Conservation (phyloP, 30 jellyfish, hydroid and myxozoan genomes). For the Hydractinia echinata region DNA sequence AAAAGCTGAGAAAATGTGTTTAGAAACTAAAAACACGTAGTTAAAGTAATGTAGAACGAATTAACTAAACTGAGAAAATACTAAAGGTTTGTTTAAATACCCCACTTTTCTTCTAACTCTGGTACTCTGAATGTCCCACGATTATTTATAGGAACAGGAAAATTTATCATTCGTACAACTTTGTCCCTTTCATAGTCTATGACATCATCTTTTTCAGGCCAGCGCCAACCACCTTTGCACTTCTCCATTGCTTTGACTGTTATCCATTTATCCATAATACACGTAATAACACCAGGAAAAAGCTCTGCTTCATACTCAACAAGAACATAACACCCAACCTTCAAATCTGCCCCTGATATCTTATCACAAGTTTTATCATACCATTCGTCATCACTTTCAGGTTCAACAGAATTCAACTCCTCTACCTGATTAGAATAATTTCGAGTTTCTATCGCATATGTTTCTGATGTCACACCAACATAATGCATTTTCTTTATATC, state of each 20-base stretch:
- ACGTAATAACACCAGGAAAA: slow-evolving; percentile 29
- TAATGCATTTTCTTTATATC: not conserved
- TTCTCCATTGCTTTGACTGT: slow-evolving; percentile 35
- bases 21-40: too few relatives aligned
- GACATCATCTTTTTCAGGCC: slow-evolving; percentile 37
- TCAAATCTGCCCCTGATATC: slow-evolving; percentile 13
- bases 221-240: slow-evolving; percentile 49
- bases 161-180: slow-evolving; percentile 31
- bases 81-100: not conserved
- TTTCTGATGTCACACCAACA: not conserved
- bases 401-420: not conserved
- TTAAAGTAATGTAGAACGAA: too few relatives aligned
- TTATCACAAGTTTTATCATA: slow-evolving; percentile 29
- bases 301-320: slow-evolving; percentile 38
- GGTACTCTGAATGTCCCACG: slow-evolving; percentile 43
- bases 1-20: too few relatives aligned
- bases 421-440: not conserved
- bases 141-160: slow-evolving; percentile 45
- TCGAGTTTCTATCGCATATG: not conserved
- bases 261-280: slow-evolving; percentile 31
- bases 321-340: slow-evolving; percentile 20
- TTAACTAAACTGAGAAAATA: not conserved
- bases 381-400: slow-evolving; percentile 33
- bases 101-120: slow-evolving; percentile 44
- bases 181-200: slow-evolving; percentile 36